These are phyloP conservation scores for Theristicus caerulescens DNA, from an alignment of 2,113 vertebrate species.

Conservation along the genomic window DNA sequence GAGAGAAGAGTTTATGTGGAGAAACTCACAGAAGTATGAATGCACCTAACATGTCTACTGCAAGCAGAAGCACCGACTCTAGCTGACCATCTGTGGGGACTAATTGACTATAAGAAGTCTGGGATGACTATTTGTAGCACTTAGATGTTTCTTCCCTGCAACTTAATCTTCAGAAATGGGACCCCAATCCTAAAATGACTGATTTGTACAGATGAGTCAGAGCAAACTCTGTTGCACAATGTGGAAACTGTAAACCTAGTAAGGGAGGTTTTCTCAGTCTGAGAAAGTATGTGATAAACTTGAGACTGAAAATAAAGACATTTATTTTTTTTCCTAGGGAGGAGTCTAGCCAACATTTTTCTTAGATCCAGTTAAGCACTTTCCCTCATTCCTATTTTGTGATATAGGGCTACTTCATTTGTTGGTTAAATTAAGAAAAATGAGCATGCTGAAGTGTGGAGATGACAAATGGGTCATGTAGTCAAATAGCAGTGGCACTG, in stretches of 20 bases:
- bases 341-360: not conserved
- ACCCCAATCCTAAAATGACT: not conserved
- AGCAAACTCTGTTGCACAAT: not conserved
- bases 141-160: not conserved
- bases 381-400: not conserved
- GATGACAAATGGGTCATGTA: not conserved
- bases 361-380: not conserved
- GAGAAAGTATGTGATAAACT: not conserved
- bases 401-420: not conserved
- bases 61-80: not conserved
- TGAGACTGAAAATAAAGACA: not conserved
- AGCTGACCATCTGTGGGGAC: not conserved
- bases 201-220: not conserved
- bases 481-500: not conserved
- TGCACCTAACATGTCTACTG: accelerated
- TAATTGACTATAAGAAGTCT: not conserved
- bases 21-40: not conserved
- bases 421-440: not conserved
- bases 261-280: not conserved
- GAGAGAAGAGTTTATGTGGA: not conserved
- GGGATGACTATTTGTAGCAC: not conserved
- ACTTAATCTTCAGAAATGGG: not conserved
- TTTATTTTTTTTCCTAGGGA: not conserved
- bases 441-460: not conserved
- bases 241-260: not conserved